Evolutionary conservation across 2,797 vertebrate species (phyloP), one percentile per base, ranked within the genome.

Genomic region (Tamandua tetradactyla): DNA sequence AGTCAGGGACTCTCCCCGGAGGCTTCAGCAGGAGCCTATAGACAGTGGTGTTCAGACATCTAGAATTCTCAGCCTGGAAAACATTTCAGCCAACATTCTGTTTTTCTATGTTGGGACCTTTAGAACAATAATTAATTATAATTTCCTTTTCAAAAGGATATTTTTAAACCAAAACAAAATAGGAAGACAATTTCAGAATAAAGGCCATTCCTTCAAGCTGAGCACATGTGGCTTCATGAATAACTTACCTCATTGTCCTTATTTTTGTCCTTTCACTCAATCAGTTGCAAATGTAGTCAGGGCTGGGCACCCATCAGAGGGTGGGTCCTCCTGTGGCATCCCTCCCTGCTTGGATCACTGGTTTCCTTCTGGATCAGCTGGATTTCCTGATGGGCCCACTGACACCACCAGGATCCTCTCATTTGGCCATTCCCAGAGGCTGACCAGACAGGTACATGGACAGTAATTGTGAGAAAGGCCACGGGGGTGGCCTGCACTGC

Each of bases 221-320:
- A 20, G 14, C 37, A 11, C 27, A 25, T 6, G 1, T 0, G 61
- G 22, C 5, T 1, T n/a, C 22, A 0, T 37, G 30, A 52, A 35
- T 17, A 42, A 20, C 57, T 44, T 1, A 9, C 42, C 49, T 13
- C 0, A 0, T 4, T 3, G 2, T 2, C 42, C 40, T 35, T 5
- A 1, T 2, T 2, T 15, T 0, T 68, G 78, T n/a, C 66, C 4
- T 61, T 30, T 18, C 40, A 11, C 6, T 5, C 0, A 9, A 1
- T 8, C 47, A 7, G 25, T 2, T 20, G 71, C 32, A 55, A 6
- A n/a, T 0, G 1, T 15, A 9, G 40, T n/a, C 8, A 3, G 0
- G 37, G n/a, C n/a, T 14, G 4, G n/a, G 32, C 5, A 3, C 13
- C 13, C 40, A 32, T 17, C 0, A 1, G 11, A 1, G 18, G 40